Conservation (phyloP, 2,113 vertebrate genomes). For the Cyanoliseus patagonus region DNA sequence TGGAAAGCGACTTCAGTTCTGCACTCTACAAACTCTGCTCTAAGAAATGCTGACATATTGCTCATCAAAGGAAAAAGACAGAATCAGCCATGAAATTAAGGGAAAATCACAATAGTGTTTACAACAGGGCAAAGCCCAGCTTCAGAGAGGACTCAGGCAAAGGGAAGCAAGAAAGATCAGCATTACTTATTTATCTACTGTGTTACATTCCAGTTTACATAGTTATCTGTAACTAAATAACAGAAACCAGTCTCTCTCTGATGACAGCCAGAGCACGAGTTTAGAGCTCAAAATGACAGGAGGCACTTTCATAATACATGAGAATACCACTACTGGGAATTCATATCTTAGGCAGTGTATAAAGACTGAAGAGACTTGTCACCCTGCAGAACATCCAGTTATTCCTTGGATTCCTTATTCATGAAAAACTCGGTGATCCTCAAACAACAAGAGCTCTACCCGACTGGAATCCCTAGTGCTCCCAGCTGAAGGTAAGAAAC, state of each 20-base stretch:
- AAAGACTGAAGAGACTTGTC: background rate
- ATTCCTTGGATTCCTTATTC: background rate
- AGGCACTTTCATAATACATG: background rate
- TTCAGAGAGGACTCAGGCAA: background rate
- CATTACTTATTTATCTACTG: background rate
- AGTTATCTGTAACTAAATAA: background rate
- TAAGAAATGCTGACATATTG: background rate
- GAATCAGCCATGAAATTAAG: background rate
- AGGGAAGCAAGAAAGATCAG: background rate
- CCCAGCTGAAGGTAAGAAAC: background rate
- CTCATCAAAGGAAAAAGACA: background rate
- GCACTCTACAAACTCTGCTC: background rate
- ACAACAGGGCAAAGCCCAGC: background rate
- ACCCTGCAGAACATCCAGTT: background rate
- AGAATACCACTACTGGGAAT: background rate
- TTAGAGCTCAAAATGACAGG: background rate
- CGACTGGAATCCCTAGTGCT: background rate
- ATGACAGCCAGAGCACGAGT: background rate
- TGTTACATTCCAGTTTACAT: background rate
- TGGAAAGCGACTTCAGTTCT: background rate
- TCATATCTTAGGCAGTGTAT: no score
- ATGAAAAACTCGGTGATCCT: background rate
- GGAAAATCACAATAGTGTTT: background rate
- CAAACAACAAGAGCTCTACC: background rate
- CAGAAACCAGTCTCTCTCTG: background rate